Conservation (phyloP, 1,140 invertebrate genomes). For the Neodiprion pinetum region DNA sequence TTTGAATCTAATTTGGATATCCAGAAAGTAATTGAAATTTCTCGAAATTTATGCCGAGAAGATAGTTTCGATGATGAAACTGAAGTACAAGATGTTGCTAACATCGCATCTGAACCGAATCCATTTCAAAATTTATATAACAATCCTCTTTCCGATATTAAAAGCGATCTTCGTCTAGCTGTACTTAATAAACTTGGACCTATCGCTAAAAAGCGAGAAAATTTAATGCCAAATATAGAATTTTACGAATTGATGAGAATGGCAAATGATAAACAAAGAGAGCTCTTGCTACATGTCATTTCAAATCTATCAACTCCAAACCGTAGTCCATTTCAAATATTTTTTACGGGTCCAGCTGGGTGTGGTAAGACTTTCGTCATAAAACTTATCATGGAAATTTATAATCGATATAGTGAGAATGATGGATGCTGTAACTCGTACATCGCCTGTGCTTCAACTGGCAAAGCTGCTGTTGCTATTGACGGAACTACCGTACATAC, state of each 20-base stretch:
- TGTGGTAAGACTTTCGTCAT: conserved; percentile 33
- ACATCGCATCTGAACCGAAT: conserved; percentile 12
- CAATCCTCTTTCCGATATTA: conserved; percentile 17
- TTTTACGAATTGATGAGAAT: conserved; percentile 19
- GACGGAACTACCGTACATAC: conserved; percentile 39
- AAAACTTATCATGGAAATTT: conserved; percentile 34
- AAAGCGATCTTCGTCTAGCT: conserved; percentile 24
- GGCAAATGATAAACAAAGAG: conserved; percentile 26
- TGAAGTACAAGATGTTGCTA: conserved; percentile 7
- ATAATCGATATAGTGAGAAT: conserved; percentile 29
- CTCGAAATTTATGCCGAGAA: conserved; percentile 16
- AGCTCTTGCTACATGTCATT: conserved; percentile 32
- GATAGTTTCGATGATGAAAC: background rate
- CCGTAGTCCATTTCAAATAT: conserved; percentile 24
- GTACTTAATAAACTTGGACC: conserved; percentile 20
- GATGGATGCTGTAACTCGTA: conserved; percentile 25
- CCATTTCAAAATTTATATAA: conserved; percentile 22
- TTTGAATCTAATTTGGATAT: conserved; percentile 21
- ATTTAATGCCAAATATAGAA: conserved; percentile 11
- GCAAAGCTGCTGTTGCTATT: conserved; percentile 50
- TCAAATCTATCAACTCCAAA: conserved; percentile 24
- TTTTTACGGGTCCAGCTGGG: conserved; percentile 16
- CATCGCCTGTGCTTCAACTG: conserved; percentile 42
- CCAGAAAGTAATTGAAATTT: conserved; percentile 20
- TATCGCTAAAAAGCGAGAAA: conserved; percentile 29